Evolutionary conservation across 2,797 vertebrate genomes (phyloP).

Genomic region (Gallinago nigripennis): DNA sequence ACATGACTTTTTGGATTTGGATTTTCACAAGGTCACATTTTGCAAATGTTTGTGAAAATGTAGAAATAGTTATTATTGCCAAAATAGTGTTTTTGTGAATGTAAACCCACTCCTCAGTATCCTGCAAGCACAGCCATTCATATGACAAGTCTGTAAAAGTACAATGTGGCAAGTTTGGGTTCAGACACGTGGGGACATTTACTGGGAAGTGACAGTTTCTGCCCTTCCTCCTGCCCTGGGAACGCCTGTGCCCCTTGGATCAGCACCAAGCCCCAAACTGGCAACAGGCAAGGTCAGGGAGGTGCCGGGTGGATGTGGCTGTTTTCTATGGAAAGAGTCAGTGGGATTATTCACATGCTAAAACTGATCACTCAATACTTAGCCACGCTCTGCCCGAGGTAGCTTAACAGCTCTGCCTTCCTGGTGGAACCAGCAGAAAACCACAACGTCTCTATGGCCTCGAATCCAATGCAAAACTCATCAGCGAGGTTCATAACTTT

Average conservation of each 20-base stretch:
- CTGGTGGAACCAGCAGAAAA: neutral
- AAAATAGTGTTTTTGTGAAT: neutral
- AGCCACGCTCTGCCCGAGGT: neutral
- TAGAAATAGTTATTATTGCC: neutral
- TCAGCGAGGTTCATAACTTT: neutral
- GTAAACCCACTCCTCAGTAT: neutral
- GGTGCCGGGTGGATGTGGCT: neutral
- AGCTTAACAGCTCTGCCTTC: neutral
- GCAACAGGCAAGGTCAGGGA: too few species aligned
- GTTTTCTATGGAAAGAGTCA: neutral
- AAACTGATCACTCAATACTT: neutral
- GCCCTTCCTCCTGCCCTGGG: accelerated
- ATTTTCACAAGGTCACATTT: neutral
- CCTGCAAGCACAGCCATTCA: neutral
- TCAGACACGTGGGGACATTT: neutral
- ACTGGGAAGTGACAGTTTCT: accelerated
- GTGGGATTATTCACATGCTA: neutral
- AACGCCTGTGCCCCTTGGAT: too few species aligned
- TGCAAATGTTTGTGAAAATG: neutral
- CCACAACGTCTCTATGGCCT: neutral
- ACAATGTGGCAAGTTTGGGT: neutral
- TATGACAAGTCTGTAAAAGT: neutral
- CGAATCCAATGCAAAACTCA: neutral
- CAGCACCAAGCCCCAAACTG: neutral
- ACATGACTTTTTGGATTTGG: neutral